A percentile compares a stretch with the other conserved stretches of the same genome.
phyloP scores from a whole-genome alignment of 2,888 invertebrate species.

The Julus scandinavius region DNA sequence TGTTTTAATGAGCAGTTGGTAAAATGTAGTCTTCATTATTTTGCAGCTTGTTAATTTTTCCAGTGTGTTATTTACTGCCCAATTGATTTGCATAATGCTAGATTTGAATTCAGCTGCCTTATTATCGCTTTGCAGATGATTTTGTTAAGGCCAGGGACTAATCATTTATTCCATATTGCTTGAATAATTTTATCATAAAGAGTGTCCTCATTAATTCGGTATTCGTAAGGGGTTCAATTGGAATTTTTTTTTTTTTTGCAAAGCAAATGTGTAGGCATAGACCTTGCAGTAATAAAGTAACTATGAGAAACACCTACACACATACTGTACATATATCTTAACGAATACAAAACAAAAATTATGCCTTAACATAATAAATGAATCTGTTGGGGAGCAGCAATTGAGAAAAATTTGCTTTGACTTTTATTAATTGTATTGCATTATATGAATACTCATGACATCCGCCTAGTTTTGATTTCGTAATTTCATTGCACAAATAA shows the following conservation, averaged over 20 bases:
- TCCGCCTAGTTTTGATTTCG: neutral
- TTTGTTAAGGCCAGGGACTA: neutral
- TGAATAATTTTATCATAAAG: neutral
- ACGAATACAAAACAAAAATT: neutral
- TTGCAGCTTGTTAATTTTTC: constrained; percentile 11
- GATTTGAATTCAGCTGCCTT: neutral
- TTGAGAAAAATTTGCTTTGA: neutral
- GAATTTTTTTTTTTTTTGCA: neutral
- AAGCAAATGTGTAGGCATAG: neutral
- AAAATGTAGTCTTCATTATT: constrained; percentile 13
- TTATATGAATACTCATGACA: neutral
- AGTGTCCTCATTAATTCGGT: neutral
- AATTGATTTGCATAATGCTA: neutral
- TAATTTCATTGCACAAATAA: too few relatives aligned
- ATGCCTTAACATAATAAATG: too few relatives aligned
- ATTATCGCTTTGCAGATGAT: neutral
- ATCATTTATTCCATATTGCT: constrained; percentile 8
- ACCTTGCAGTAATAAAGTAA: neutral
- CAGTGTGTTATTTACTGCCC: constrained; percentile 6
- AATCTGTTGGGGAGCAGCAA: neutral
- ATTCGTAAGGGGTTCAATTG: neutral
- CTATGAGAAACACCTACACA: neutral
- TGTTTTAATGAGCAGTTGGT: constrained; percentile 24
- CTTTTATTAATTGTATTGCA: neutral
- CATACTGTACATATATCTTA: neutral